phyloP scores from a whole-genome alignment of 1,140 invertebrate species.

The Dysdera silvatica region DNA sequence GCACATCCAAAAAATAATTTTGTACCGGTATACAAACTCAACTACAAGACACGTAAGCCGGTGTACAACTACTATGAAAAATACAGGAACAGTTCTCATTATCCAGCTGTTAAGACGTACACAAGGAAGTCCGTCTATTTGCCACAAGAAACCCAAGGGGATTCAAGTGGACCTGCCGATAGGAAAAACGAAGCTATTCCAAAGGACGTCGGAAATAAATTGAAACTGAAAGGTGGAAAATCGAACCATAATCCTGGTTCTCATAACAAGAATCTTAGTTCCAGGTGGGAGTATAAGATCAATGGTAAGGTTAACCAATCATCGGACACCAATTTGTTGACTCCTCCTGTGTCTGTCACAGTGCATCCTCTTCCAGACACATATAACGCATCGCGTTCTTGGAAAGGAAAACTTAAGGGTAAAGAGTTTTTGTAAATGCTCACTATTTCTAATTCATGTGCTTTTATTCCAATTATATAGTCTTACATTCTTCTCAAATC shows the following conservation, averaged over 20 bases:
- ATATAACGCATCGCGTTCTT: too few relatives aligned
- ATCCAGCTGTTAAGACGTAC: neutral
- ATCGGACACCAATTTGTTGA: too few relatives aligned
- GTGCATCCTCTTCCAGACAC: neutral
- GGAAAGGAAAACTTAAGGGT: too few relatives aligned
- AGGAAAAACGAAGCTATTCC: neutral
- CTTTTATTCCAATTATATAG: too few relatives aligned
- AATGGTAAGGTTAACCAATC: too few relatives aligned
- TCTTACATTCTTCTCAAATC: too few relatives aligned
- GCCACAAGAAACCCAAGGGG: conserved; percentile 14
- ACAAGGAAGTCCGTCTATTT: neutral
- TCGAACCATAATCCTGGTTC: too few relatives aligned
- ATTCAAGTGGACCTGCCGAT: neutral
- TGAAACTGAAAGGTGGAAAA: neutral
- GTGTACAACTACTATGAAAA: conserved; percentile 7
- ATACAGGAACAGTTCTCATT: neutral
- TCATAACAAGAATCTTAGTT: too few relatives aligned
- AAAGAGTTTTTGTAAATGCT: too few relatives aligned
- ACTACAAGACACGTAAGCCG: neutral
- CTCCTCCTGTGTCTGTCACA: conserved; percentile 9
- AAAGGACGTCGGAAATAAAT: neutral
- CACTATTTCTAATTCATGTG: too few relatives aligned
- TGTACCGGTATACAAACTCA: neutral
- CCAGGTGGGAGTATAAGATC: too few relatives aligned
- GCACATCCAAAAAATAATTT: too few relatives aligned